phyloP scores from a whole-genome alignment of 2,113 vertebrate genomes.

The Nicator chloris region DNA sequence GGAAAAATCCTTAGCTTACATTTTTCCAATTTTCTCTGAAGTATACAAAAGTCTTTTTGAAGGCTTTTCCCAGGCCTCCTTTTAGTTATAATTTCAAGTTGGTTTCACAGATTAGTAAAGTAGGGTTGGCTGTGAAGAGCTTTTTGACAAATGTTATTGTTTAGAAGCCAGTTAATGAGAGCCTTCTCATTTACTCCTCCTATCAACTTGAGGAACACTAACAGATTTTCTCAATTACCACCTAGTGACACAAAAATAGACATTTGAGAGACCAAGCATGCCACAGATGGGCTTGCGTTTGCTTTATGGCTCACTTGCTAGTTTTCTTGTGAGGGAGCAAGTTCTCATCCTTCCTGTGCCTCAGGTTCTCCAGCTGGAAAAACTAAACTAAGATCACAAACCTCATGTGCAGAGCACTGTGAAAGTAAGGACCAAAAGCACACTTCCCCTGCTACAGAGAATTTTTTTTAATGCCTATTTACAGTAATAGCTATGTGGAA shows the following conservation, averaged over 20 bases:
- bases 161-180: not conserved
- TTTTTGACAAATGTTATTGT: not conserved
- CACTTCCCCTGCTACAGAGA: not conserved
- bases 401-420: not conserved
- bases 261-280: not conserved
- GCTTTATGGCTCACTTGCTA: not conserved
- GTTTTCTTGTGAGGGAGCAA: not conserved
- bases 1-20: not conserved
- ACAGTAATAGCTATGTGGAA: not conserved
- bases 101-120: not conserved
- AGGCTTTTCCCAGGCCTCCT: not conserved
- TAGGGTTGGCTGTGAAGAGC: not conserved
- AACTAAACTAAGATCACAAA: not conserved
- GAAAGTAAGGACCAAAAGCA: not conserved
- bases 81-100: not conserved
- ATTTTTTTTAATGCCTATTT: not conserved
- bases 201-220: not conserved
- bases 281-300: not conserved
- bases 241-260: not conserved
- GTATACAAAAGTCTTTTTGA: not conserved
- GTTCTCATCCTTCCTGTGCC: not conserved
- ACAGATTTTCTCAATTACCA: slow-evolving; percentile 8
- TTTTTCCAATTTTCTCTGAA: not conserved
- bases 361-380: not conserved
- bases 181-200: not conserved